These are phyloP conservation scores for Orthosia gothica DNA, from an alignment of 2,888 invertebrate genomes.

Conservation along the genomic window DNA sequence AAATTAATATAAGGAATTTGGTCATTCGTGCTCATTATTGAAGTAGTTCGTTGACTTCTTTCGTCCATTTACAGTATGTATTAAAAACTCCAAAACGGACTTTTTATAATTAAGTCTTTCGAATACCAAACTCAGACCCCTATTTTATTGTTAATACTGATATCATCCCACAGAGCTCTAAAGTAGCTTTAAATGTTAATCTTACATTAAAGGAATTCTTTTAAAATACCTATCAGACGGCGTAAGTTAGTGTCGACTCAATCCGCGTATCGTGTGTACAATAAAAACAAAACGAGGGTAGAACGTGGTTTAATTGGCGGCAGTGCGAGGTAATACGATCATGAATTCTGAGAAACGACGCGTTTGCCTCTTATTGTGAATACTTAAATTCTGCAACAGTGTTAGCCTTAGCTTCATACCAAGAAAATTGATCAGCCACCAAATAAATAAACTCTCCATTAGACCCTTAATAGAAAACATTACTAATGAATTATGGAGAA, in stretches of 20 bases:
- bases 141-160: slow-evolving; percentile 47
- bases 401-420: slow-evolving; percentile 44
- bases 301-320: slow-evolving; percentile 82
- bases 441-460: slow-evolving; percentile 32
- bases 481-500: not conserved
- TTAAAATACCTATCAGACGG: slow-evolving; percentile 66
- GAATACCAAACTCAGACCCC: slow-evolving; percentile 15
- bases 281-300: slow-evolving; percentile 77
- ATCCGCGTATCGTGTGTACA: slow-evolving; percentile 75
- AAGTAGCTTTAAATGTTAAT: slow-evolving; percentile 57
- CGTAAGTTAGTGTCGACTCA: slow-evolving; percentile 69
- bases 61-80: slow-evolving; percentile 4
- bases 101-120: slow-evolving; percentile 46
- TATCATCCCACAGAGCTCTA: slow-evolving; percentile 38
- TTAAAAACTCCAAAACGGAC: slow-evolving; percentile 14
- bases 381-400: slow-evolving; percentile 54
- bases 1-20: slow-evolving; percentile 23
- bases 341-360: slow-evolving; percentile 76
- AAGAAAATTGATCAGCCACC: slow-evolving; percentile 30
- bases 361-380: slow-evolving; percentile 62
- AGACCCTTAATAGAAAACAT: not conserved
- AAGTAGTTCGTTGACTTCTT: slow-evolving; percentile 30
- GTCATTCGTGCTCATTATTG: slow-evolving; percentile 26
- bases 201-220: slow-evolving; percentile 53
- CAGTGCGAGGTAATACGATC: slow-evolving; percentile 73